These are phyloP conservation scores for Vespertilio murinus DNA, from an alignment of 2,797 vertebrate genomes.

Conservation along the genomic window DNA sequence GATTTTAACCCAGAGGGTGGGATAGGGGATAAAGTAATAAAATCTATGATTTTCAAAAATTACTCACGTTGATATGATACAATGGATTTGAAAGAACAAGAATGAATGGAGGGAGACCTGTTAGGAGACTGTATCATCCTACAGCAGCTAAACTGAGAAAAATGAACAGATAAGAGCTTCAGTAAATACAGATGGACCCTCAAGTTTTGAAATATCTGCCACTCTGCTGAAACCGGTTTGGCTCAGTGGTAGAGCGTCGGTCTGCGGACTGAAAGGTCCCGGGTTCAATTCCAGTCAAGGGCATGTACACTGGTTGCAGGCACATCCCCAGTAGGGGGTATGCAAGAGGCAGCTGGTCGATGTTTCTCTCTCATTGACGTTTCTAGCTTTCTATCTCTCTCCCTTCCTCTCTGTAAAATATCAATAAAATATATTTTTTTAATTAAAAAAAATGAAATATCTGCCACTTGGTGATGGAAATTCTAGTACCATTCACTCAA, in stretches of 20 bases:
- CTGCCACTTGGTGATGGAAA: neutral
- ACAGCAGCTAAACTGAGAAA: neutral
- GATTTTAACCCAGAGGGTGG: neutral
- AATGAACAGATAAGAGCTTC: neutral
- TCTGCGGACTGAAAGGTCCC: too few relatives aligned
- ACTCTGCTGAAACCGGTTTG: too few relatives aligned
- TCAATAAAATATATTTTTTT: too few relatives aligned
- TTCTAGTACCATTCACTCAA: neutral
- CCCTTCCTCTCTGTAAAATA: too few relatives aligned
- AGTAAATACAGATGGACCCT: neutral
- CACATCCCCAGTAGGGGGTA: too few relatives aligned
- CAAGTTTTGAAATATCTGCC: neutral
- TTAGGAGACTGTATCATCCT: neutral
- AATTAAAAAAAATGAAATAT: too few relatives aligned
- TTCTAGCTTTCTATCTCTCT: too few relatives aligned
- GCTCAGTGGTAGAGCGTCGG: too few relatives aligned
- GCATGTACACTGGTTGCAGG: too few relatives aligned
- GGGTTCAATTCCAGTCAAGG: too few relatives aligned
- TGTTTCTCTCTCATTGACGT: too few relatives aligned
- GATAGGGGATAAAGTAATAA: neutral
- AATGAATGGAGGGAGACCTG: neutral
- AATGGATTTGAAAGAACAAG: neutral
- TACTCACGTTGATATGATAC: neutral
- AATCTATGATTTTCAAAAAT: neutral
- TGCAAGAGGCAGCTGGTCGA: too few relatives aligned